phyloP scores from a whole-genome alignment of 2,888 invertebrate genomes.

The Mesorhabditis sp. region DNA sequence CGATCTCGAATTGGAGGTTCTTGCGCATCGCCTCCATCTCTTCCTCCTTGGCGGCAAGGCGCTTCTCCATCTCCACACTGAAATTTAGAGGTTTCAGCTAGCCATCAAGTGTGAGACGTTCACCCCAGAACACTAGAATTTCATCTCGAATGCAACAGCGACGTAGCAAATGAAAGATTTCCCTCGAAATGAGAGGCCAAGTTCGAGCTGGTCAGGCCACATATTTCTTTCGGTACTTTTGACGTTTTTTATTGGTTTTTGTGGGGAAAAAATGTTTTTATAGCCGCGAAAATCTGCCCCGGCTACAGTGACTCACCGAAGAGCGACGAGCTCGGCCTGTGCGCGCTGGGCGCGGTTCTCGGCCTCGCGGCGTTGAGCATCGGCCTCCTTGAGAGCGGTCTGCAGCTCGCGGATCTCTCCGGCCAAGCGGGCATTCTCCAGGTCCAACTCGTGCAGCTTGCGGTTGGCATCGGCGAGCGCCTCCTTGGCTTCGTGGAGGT shows the following conservation, averaged over 20 bases:
- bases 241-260: too few species aligned
- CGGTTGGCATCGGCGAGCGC: conserved; percentile 89
- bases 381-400: conserved; percentile 73
- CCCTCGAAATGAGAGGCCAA: too few species aligned
- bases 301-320: conserved; percentile 5
- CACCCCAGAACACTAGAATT: too few species aligned
- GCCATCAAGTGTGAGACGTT: conserved; percentile 59
- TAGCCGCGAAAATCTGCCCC: background rate
- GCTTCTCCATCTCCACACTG: conserved; percentile 92
- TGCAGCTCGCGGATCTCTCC: conserved; percentile 97
- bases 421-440: conserved; percentile 91
- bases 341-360: conserved; percentile 89
- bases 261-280: too few species aligned
- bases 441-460: conserved; percentile 90
- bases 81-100: conserved; percentile 66
- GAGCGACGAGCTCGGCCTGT: conserved; percentile 80
- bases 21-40: conserved; percentile 88
- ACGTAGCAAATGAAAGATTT: too few species aligned
- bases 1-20: conserved; percentile 93
- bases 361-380: conserved; percentile 88
- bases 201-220: too few species aligned
- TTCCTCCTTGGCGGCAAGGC: conserved; percentile 86
- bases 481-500: conserved; percentile 86
- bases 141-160: too few species aligned
- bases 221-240: too few species aligned